Conservation (phyloP, 2,797 vertebrate species). For the Liasis olivaceus region DNA sequence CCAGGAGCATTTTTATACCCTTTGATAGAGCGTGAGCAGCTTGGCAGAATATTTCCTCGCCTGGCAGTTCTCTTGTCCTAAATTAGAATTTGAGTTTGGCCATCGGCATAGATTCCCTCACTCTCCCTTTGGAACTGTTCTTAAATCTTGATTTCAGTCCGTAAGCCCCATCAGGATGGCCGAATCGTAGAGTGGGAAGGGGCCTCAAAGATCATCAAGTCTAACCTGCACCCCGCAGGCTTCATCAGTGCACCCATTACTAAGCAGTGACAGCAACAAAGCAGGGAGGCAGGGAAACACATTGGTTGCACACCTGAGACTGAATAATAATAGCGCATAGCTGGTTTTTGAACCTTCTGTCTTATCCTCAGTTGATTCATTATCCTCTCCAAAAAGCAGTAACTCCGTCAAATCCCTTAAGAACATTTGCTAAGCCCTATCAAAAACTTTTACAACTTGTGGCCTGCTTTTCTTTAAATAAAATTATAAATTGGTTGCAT, state of each 20-base stretch:
- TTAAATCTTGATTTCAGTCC: neutral
- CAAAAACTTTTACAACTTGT: slow-evolving; percentile 13
- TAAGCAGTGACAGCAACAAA: neutral
- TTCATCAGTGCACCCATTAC: too few species aligned
- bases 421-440: slow-evolving; percentile 26
- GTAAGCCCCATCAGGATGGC: neutral
- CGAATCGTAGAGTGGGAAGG: too few species aligned
- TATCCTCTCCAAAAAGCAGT: slow-evolving; percentile 31
- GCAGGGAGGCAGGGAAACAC: too few species aligned
- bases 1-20: neutral
- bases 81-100: neutral
- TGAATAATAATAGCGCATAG: too few species aligned
- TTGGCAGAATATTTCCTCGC: neutral
- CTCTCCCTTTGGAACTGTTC: neutral
- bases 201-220: too few species aligned
- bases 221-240: too few species aligned
- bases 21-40: neutral
- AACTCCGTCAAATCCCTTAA: slow-evolving; percentile 8
- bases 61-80: neutral
- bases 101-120: neutral
- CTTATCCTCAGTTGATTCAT: neutral
- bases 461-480: neutral
- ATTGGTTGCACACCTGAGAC: accelerated
- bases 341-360: neutral
- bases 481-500: slow-evolving; percentile 30